Evolutionary conservation across 2,113 vertebrate genomes (phyloP).

Genomic region (Chionomys nivalis): DNA sequence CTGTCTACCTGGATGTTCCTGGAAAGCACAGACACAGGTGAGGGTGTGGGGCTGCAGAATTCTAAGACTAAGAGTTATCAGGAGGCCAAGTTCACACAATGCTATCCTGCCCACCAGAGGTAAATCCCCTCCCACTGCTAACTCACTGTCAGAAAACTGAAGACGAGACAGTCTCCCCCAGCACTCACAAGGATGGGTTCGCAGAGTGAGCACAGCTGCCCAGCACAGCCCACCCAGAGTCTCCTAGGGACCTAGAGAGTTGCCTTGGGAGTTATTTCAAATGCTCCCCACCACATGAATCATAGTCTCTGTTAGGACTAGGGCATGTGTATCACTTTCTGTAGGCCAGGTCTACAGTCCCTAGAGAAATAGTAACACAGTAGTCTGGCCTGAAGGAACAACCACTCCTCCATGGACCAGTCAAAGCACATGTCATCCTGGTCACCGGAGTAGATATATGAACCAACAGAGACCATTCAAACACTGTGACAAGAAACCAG

Average conservation of each 20-base stretch:
- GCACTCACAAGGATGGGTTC: neutral
- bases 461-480: neutral
- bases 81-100: neutral
- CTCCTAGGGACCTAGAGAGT: neutral
- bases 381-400: neutral
- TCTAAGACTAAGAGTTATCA: neutral
- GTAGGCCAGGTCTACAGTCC: neutral
- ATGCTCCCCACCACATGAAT: neutral
- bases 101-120: neutral
- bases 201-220: neutral
- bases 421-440: neutral
- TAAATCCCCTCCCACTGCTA: neutral
- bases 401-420: neutral
- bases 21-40: neutral
- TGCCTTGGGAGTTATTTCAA: neutral
- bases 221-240: neutral
- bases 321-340: neutral
- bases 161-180: neutral
- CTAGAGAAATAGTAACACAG: neutral
- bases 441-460: neutral
- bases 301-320: neutral
- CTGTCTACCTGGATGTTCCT: slow-evolving; percentile 97
- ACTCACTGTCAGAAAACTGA: neutral
- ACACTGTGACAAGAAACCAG: neutral
- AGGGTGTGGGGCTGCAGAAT: neutral